Conservation (phyloP, 1,140 invertebrate genomes). For the Microplitis demolitor region DNA sequence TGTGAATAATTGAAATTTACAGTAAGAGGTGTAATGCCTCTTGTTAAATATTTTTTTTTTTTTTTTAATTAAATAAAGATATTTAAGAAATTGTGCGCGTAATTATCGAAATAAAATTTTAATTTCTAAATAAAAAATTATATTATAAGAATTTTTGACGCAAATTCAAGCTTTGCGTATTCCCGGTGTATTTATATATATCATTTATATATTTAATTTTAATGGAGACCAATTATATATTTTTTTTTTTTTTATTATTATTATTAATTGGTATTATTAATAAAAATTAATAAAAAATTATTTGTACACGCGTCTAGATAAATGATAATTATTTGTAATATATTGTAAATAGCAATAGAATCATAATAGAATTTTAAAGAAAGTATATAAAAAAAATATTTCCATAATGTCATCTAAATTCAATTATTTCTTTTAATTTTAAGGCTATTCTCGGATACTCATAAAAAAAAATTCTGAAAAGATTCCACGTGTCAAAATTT, state of each 20-base stretch:
- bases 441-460: too few relatives aligned
- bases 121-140: too few relatives aligned
- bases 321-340: conserved; percentile 55
- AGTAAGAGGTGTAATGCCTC: not conserved
- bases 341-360: conserved; percentile 58
- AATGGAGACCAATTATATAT: too few relatives aligned
- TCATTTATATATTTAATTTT: too few relatives aligned
- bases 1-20: conserved; percentile 53
- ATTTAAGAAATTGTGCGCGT: too few relatives aligned
- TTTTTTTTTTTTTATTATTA: conserved; percentile 1
- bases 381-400: conserved; percentile 4
- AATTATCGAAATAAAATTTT: too few relatives aligned
- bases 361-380: conserved; percentile 31
- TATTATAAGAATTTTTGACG: too few relatives aligned
- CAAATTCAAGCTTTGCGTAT: too few relatives aligned
- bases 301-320: conserved; percentile 45
- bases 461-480: too few relatives aligned
- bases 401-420: not conserved
- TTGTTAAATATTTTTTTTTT: not conserved
- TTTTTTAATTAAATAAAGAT: not conserved
- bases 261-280: conserved; percentile 8
- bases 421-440: not conserved
- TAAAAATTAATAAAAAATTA: conserved; percentile 40
- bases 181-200: too few relatives aligned
- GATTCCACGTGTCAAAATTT: too few relatives aligned